phyloP scores from a whole-genome alignment of 2,797 vertebrate species.

The Silurus aristotelis region DNA sequence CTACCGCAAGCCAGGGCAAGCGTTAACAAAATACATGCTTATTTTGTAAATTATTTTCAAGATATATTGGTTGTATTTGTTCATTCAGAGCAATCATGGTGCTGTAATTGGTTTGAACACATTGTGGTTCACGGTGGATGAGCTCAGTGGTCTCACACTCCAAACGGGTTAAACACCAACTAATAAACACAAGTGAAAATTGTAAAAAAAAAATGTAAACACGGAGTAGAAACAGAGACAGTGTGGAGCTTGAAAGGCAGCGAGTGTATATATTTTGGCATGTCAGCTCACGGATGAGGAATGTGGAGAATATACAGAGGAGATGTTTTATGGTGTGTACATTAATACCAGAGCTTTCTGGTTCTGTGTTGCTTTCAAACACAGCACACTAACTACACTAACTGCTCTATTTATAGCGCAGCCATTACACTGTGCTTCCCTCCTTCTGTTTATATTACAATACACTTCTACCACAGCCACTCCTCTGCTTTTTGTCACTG shows the following conservation, averaged over 20 bases:
- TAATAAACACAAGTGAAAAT: background rate
- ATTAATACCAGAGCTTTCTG: conserved; percentile 46
- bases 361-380: conserved; percentile 21
- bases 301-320: conserved; percentile 41
- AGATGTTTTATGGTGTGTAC: conserved; percentile 41
- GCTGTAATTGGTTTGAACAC: background rate
- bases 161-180: background rate
- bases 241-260: background rate
- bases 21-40: background rate
- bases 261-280: background rate
- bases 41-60: background rate
- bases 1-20: background rate
- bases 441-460: conserved; percentile 11
- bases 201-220: background rate
- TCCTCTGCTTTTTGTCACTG: conserved; percentile 28
- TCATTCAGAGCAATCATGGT: background rate
- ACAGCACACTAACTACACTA: conserved; percentile 17
- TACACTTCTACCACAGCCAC: background rate
- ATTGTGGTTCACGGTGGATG: background rate
- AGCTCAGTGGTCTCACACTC: no score
- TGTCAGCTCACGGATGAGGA: conserved; percentile 18
- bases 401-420: conserved; percentile 46
- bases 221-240: background rate
- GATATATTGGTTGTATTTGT: background rate
- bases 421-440: conserved; percentile 1